phyloP scores from a whole-genome alignment of 2,888 invertebrate genomes.

The Taphrorychus bicolor region DNA sequence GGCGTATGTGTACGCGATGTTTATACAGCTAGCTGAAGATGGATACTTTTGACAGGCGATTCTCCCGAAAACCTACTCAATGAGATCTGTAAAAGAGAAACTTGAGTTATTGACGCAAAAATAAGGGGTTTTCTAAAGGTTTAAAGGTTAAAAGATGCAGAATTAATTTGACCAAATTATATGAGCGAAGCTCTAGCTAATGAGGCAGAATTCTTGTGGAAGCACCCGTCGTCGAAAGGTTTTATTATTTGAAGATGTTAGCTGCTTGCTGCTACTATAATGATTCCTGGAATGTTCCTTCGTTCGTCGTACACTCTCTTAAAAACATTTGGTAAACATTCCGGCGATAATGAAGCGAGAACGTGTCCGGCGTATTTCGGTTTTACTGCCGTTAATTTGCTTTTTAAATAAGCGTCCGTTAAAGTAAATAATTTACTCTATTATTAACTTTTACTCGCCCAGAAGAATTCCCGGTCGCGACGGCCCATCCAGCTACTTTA shows the following conservation, averaged over 20 bases:
- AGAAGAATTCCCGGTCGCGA: not conserved
- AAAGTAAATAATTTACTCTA: not conserved
- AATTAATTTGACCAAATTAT: too few species aligned
- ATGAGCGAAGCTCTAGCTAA: too few species aligned
- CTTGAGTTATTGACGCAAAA: too few species aligned
- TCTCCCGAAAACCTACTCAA: constrained; percentile 9
- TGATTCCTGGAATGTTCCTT: constrained; percentile 24
- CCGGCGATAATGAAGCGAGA: constrained; percentile 9
- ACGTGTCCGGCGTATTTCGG: constrained; percentile 10
- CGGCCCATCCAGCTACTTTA: not conserved
- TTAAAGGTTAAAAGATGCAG: too few species aligned
- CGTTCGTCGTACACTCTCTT: constrained; percentile 9
- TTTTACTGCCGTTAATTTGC: constrained; percentile 5
- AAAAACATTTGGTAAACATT: constrained; percentile 26
- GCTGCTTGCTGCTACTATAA: constrained; percentile 29
- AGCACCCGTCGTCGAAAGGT: constrained; percentile 1
- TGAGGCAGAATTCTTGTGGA: not conserved
- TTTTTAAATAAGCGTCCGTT: constrained; percentile 3
- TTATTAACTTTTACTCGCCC: not conserved
- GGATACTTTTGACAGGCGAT: constrained; percentile 11
- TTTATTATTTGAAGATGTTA: constrained; percentile 26
- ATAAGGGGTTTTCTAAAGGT: too few species aligned
- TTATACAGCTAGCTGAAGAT: constrained; percentile 7
- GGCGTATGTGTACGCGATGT: too few species aligned
- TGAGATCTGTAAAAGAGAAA: too few species aligned